These are phyloP conservation scores for Chrysaora quinquecirrha DNA, from an alignment of 30 jellyfish, hydroid and myxozoan genomes.

Conservation along the genomic window DNA sequence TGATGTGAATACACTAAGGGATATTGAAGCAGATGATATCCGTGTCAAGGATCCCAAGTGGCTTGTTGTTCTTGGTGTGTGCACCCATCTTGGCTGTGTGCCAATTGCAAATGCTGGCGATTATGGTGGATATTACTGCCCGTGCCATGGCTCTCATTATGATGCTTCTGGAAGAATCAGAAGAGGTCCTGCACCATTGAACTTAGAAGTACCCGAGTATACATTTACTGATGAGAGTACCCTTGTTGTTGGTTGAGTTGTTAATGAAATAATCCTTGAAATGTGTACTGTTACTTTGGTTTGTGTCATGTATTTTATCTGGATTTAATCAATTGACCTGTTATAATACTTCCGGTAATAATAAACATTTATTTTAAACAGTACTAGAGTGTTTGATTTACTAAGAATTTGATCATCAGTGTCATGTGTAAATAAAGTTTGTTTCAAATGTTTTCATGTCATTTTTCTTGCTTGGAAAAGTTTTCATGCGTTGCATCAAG, in stretches of 20 bases:
- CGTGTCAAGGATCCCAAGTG: constrained; percentile 91
- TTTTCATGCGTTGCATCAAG: too few species aligned
- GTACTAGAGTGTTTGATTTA: too few species aligned
- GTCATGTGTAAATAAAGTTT: too few species aligned
- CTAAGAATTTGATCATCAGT: too few species aligned
- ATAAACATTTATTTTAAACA: too few species aligned
- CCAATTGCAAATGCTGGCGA: constrained; percentile 98
- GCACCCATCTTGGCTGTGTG: constrained; percentile 99
- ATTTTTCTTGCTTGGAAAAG: too few species aligned
- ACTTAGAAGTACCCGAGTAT: constrained; percentile 92
- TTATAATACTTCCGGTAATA: too few species aligned
- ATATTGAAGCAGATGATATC: constrained; percentile 85
- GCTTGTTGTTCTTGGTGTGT: constrained; percentile 90
- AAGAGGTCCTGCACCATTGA: constrained; percentile 99
- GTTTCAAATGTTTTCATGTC: too few species aligned
- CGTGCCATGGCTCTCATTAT: constrained; percentile 99
- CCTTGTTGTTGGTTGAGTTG: constrained; percentile 81
- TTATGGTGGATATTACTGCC: constrained; percentile 97
- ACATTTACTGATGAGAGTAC: constrained; percentile 83
- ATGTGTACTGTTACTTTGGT: too few species aligned
- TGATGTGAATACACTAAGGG: constrained; percentile 73
- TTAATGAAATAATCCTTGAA: too few species aligned
- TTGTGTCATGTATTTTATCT: too few species aligned
- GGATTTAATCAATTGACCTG: too few species aligned
- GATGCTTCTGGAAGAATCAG: constrained; percentile 98